phyloP scores from a whole-genome alignment of 2,113 vertebrate species.

The Collichthys lucidus region DNA sequence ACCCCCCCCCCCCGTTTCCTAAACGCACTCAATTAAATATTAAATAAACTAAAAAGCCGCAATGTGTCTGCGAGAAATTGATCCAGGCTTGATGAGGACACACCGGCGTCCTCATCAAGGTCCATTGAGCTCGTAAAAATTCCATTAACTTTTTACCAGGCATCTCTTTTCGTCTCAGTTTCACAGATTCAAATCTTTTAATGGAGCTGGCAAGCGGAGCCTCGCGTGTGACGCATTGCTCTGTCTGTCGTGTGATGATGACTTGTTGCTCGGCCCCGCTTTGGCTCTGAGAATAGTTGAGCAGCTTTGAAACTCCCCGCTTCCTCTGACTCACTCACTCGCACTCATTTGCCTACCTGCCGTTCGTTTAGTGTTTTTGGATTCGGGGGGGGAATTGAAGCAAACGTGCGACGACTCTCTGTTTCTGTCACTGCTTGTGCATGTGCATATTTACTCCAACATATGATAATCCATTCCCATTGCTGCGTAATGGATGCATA shows the following conservation, averaged over 20 bases:
- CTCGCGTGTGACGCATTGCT: slow-evolving; percentile 31
- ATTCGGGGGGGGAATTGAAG: background rate
- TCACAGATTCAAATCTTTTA: slow-evolving; percentile 75
- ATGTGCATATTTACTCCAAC: slow-evolving; percentile 21
- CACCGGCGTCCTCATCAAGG: slow-evolving; percentile 55
- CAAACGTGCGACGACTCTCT: background rate
- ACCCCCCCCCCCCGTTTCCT: background rate
- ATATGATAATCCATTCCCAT: slow-evolving; percentile 36
- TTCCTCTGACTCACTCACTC: slow-evolving; percentile 2
- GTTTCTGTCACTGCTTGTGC: background rate
- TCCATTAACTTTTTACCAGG: slow-evolving; percentile 70
- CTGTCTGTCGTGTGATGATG: slow-evolving; percentile 41
- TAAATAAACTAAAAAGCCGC: slow-evolving; percentile 69
- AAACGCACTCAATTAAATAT: slow-evolving; percentile 62
- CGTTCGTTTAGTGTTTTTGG: background rate
- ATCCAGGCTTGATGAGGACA: slow-evolving; percentile 68
- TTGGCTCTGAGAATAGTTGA: slow-evolving; percentile 33
- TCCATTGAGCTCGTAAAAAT: slow-evolving; percentile 73
- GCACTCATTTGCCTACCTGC: slow-evolving; percentile 1
- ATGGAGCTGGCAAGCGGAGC: slow-evolving; percentile 65
- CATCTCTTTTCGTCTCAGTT: slow-evolving; percentile 67
- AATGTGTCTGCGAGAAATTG: slow-evolving; percentile 61
- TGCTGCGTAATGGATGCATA: slow-evolving; percentile 43
- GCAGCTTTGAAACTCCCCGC: slow-evolving; percentile 19
- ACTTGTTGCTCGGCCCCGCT: slow-evolving; percentile 59